These are phyloP conservation scores for Ptyas mucosa DNA, from an alignment of 2,113 vertebrate species.

Conservation along the genomic window DNA sequence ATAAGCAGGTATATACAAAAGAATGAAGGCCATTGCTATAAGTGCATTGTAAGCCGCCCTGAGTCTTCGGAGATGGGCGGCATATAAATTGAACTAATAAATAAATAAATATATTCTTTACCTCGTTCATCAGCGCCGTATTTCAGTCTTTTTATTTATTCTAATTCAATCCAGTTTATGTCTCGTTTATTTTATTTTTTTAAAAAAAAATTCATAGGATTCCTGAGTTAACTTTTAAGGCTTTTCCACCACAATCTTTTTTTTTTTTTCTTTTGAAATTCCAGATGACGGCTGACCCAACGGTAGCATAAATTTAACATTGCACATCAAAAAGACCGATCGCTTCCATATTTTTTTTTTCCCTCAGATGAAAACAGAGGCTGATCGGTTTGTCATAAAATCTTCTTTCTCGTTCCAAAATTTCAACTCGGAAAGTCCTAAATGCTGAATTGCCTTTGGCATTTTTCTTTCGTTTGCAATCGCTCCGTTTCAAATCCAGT, in stretches of 20 bases:
- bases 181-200: background rate
- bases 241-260: background rate
- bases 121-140: background rate
- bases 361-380: background rate
- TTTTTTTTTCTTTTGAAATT: background rate
- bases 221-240: slow-evolving; percentile 23
- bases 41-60: no score
- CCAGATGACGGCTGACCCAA: background rate
- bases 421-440: background rate
- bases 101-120: no score
- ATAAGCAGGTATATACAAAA: no score
- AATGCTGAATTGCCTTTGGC: background rate
- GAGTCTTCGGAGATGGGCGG: no score
- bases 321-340: background rate
- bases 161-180: background rate
- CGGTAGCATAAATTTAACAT: background rate
- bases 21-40: no score
- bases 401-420: background rate
- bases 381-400: background rate
- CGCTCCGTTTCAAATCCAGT: background rate
- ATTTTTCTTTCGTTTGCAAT: background rate
- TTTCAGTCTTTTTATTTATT: background rate
- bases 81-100: no score
- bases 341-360: background rate
- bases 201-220: background rate